phyloP scores from a whole-genome alignment of 2,888 invertebrate genomes.

The Yponomeuta sedellus region DNA sequence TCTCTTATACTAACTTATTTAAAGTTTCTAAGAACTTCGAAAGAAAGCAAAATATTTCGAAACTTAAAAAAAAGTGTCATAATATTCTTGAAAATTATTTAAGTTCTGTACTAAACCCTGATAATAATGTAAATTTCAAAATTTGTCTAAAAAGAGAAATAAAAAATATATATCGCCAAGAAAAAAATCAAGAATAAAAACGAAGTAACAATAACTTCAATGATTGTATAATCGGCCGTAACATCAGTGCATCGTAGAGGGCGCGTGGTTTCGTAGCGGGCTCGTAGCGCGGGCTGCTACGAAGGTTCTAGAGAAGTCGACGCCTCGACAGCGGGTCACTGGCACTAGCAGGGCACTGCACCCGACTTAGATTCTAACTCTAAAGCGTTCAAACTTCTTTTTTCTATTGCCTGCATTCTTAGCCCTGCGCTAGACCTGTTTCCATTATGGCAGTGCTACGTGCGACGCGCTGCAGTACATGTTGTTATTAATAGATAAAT shows the following conservation, averaged over 20 bases:
- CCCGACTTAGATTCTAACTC: slow-evolving; percentile 66
- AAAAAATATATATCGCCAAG: too few relatives aligned
- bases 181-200: too few relatives aligned
- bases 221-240: neutral
- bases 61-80: too few relatives aligned
- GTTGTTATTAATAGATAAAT: slow-evolving; percentile 15
- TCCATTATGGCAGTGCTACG: slow-evolving; percentile 25
- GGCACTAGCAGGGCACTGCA: slow-evolving; percentile 70
- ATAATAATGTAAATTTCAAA: too few relatives aligned
- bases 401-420: slow-evolving; percentile 68
- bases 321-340: slow-evolving; percentile 58
- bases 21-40: too few relatives aligned
- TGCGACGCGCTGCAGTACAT: slow-evolving; percentile 19
- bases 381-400: slow-evolving; percentile 67
- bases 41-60: too few relatives aligned
- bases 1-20: too few relatives aligned
- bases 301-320: slow-evolving; percentile 26
- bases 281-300: slow-evolving; percentile 9
- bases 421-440: slow-evolving; percentile 43
- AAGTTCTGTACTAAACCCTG: too few relatives aligned
- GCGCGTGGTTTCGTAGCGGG: slow-evolving; percentile 10
- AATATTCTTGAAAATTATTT: too few relatives aligned
- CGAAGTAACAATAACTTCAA: too few relatives aligned
- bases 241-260: neutral
- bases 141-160: too few relatives aligned